Evolutionary conservation across 2,113 vertebrate species (phyloP).

Genomic region (Struthidea cinerea): DNA sequence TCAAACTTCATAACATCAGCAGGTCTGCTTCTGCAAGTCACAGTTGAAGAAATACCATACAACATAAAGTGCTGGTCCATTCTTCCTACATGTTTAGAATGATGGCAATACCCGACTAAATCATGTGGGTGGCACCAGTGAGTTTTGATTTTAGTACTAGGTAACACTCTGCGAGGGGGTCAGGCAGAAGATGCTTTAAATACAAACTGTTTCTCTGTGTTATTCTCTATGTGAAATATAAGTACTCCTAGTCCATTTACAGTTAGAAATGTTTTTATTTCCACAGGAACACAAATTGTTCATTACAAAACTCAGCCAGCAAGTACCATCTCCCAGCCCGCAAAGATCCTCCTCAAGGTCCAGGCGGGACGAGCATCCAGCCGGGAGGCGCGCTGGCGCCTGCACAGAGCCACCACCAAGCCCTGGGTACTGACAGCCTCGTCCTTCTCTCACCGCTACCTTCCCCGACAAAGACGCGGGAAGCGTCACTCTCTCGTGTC

Average conservation of each 20-base stretch:
- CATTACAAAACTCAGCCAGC: neutral
- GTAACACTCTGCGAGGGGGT: accelerated
- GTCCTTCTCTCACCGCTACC: accelerated
- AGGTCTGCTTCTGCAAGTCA: neutral
- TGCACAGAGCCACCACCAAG: neutral
- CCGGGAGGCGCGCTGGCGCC: neutral
- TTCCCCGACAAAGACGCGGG: neutral
- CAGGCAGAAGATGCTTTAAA: neutral
- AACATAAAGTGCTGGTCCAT: neutral
- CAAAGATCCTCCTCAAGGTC: too few species aligned
- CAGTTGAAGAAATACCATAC: neutral
- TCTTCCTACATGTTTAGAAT: neutral
- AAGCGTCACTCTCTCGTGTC: neutral
- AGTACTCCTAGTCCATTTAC: accelerated
- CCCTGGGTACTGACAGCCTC: neutral
- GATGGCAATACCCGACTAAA: accelerated
- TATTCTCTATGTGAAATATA: neutral
- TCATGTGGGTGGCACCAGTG: accelerated
- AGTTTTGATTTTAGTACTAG: neutral
- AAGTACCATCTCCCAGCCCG: too few species aligned
- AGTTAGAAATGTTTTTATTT: neutral
- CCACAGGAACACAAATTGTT: neutral
- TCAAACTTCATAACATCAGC: neutral
- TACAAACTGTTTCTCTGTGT: accelerated
- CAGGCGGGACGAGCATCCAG: neutral